Percentiles rank a stretch among this genome's conserved stretches.
Conservation (phyloP, 2,888 invertebrate genomes). For the Trichogramma dendrolimi region DNA sequence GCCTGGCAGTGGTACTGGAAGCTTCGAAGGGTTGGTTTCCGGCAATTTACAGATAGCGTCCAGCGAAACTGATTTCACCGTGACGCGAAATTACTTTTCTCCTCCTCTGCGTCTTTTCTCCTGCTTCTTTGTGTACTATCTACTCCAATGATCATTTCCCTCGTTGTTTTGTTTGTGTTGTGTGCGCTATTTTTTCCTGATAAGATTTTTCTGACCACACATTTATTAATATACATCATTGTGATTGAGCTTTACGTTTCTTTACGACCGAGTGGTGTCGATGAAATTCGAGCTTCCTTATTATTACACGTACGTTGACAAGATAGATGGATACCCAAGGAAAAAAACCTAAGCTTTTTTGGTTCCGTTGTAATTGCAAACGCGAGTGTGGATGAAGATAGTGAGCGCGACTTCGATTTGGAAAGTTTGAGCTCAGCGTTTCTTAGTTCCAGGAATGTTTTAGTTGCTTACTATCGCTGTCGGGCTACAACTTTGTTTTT, state of each 20-base stretch:
- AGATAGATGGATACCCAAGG: too few relatives aligned
- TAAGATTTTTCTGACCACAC: too few relatives aligned
- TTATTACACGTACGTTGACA: constrained; percentile 7
- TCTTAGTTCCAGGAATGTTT: not conserved
- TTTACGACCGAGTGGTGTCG: constrained; percentile 22
- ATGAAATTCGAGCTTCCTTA: constrained; percentile 17
- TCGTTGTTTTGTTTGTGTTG: not conserved
- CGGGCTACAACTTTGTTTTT: not conserved
- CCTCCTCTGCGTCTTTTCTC: not conserved
- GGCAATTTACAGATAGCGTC: constrained; percentile 39
- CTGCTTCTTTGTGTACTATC: not conserved
- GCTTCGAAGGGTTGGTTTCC: constrained; percentile 30
- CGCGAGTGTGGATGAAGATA: not conserved
- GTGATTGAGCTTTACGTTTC: constrained; percentile 24
- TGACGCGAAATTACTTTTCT: constrained; percentile 38
- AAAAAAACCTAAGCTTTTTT: too few relatives aligned
- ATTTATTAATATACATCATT: too few relatives aligned
- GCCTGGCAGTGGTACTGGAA: too few relatives aligned
- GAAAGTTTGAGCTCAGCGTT: constrained; percentile 12
- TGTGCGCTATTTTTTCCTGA: not conserved
- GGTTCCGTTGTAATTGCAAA: not conserved
- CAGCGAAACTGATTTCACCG: constrained; percentile 42
- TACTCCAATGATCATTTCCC: too few relatives aligned
- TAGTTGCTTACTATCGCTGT: not conserved
- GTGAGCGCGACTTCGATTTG: not conserved